A percentile compares a stretch with the other conserved stretches of the same genome.
These are phyloP conservation scores for Akabosia matsudoensis DNA, from an alignment of 1,140 invertebrate species.

Conservation along the genomic window DNA sequence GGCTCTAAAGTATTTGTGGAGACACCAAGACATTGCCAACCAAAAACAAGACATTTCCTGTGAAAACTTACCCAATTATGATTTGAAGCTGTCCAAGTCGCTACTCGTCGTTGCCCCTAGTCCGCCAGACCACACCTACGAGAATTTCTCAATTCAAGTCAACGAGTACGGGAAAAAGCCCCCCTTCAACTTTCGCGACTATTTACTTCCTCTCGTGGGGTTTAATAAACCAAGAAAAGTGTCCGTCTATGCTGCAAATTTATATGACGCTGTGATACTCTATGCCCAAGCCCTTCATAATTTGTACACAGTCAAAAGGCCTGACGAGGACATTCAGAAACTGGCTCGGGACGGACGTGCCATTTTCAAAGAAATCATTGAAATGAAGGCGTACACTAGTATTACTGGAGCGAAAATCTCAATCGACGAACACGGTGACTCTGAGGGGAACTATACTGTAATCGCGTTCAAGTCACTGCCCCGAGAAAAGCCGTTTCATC, in stretches of 20 bases:
- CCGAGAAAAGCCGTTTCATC: conserved; percentile 35
- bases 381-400: conserved; percentile 72
- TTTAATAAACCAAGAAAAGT: conserved; percentile 65
- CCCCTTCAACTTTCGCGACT: conserved; percentile 71
- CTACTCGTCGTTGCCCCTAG: conserved; percentile 80
- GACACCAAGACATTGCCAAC: conserved; percentile 53
- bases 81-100: conserved; percentile 66
- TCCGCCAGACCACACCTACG: conserved; percentile 69
- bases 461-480: conserved; percentile 65
- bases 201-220: conserved; percentile 57
- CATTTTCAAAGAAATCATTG: conserved; percentile 75
- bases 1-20: conserved; percentile 80
- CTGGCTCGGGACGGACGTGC: conserved; percentile 71
- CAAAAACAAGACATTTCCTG: conserved; percentile 25
- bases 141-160: conserved; percentile 71
- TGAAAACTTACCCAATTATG: conserved; percentile 36
- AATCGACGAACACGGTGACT: conserved; percentile 87
- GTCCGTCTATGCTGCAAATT: conserved; percentile 88
- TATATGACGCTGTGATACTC: conserved; percentile 91
- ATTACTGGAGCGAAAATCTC: conserved; percentile 86
- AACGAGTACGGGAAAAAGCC: conserved; percentile 67
- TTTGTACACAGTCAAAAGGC: conserved; percentile 52
- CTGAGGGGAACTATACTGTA: conserved; percentile 94
- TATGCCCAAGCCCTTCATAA: conserved; percentile 82
- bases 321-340: conserved; percentile 62